phyloP scores from a whole-genome alignment of 30 jellyfish, hydroid and myxozoan species.

The Chrysaora quinquecirrha region DNA sequence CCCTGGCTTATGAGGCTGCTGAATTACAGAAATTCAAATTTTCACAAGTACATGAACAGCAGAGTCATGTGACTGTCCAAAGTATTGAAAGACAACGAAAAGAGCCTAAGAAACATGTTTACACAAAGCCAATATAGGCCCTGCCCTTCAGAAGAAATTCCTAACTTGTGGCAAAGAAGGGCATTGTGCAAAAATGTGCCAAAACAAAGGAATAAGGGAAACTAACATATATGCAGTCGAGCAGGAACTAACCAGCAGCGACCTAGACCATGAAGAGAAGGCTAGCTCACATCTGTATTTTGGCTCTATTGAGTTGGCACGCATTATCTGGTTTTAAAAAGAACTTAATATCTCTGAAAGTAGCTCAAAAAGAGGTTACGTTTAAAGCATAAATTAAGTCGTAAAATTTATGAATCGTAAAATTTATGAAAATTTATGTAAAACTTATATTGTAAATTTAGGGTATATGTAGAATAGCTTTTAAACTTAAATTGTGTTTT shows the following conservation, averaged over 20 bases:
- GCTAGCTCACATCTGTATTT: conserved; percentile 38
- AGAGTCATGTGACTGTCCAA: too few relatives aligned
- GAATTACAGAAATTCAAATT: too few relatives aligned
- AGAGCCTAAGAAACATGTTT: too few relatives aligned
- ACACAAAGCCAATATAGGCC: conserved; percentile 22
- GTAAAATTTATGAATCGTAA: too few relatives aligned
- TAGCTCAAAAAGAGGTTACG: conserved; percentile 39
- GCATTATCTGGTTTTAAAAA: conserved; percentile 28
- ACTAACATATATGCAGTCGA: conserved; percentile 25
- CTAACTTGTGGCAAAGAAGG: conserved; percentile 26
- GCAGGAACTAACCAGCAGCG: conserved; percentile 18
- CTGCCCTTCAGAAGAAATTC: conserved; percentile 50
- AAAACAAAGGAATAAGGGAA: conserved; percentile 9
- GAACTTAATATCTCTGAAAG: conserved; percentile 18
- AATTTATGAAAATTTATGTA: too few relatives aligned
- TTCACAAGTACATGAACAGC: too few relatives aligned
- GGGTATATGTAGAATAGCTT: too few relatives aligned
- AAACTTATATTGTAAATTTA: too few relatives aligned
- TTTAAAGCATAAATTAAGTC: conserved; percentile 46
- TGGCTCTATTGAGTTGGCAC: conserved; percentile 32
- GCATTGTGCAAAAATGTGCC: conserved; percentile 34
- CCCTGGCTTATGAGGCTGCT: too few relatives aligned
- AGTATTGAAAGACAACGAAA: too few relatives aligned
- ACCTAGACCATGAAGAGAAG: conserved; percentile 18
- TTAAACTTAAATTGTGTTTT: too few relatives aligned